Conservation (phyloP, 1,140 invertebrate genomes). For the Oryzaephilus surinamensis region DNA sequence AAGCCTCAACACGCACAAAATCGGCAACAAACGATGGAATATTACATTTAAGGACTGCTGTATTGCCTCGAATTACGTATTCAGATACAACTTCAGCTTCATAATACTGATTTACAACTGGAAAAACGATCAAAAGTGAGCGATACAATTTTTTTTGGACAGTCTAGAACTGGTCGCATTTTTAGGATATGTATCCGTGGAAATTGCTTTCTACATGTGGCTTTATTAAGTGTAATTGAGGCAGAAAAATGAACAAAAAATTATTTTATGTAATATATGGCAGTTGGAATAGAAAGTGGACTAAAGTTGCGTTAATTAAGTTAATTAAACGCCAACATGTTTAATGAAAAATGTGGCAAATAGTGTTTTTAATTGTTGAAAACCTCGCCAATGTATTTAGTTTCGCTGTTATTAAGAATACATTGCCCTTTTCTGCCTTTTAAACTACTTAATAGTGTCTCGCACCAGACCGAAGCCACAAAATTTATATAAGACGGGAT, state of each 20-base stretch:
- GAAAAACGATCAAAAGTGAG: conserved; percentile 23
- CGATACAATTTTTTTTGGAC: conserved; percentile 1
- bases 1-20: conserved; percentile 81
- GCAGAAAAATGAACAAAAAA: no score
- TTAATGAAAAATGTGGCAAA: no score
- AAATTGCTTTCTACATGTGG: no score
- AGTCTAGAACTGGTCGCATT: conserved; percentile 3
- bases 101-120: conserved; percentile 85
- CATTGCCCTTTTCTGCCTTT: background rate
- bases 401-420: no score
- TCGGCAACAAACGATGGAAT: conserved; percentile 87
- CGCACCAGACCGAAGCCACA: background rate
- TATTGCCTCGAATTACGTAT: conserved; percentile 85
- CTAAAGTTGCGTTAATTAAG: no score
- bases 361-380: no score
- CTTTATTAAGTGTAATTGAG: no score
- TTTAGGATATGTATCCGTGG: conserved; percentile 15
- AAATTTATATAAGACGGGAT: background rate
- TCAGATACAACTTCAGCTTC: conserved; percentile 86
- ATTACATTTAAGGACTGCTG: conserved; percentile 83
- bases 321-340: no score
- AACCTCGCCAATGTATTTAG: no score
- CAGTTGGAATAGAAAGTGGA: no score
- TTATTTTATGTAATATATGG: no score
- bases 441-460: background rate